phyloP scores from a whole-genome alignment of 2,888 invertebrate species.

The Patella pellucida region DNA sequence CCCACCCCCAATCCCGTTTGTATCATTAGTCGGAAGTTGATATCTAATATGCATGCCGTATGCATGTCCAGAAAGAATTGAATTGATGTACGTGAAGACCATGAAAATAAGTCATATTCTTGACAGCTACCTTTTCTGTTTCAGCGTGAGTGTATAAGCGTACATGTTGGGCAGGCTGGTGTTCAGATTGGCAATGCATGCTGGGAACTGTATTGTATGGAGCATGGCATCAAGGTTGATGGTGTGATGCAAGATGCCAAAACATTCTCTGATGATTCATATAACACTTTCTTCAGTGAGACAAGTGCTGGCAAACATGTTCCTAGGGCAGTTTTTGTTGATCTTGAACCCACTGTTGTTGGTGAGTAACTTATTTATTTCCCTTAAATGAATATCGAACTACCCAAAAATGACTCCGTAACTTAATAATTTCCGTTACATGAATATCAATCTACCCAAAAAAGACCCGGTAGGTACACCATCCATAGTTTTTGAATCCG shows the following conservation, averaged over 20 bases:
- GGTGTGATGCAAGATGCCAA: background rate
- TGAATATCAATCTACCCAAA: no score
- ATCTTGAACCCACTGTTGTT: background rate
- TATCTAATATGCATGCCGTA: no score
- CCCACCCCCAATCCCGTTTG: no score
- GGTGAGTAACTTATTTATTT: background rate
- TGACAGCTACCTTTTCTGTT: background rate
- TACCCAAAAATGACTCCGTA: no score
- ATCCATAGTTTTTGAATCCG: no score
- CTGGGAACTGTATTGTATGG: conserved; percentile 1
- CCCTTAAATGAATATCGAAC: no score
- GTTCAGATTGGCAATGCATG: conserved; percentile 9
- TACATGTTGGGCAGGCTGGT: conserved; percentile 1
- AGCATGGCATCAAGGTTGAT: background rate
- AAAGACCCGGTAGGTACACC: no score
- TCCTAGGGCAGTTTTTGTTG: background rate
- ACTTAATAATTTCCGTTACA: background rate
- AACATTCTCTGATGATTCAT: background rate
- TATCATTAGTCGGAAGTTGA: no score
- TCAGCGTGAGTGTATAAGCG: conserved; percentile 6
- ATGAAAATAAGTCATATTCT: no score
- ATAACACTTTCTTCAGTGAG: background rate
- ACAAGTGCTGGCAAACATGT: conserved; percentile 4
- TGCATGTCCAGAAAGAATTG: no score
- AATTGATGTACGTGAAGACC: no score